Base-by-base conservation (phyloP, 2,113 vertebrate genomes). In the Macrotus californicus region DNA sequence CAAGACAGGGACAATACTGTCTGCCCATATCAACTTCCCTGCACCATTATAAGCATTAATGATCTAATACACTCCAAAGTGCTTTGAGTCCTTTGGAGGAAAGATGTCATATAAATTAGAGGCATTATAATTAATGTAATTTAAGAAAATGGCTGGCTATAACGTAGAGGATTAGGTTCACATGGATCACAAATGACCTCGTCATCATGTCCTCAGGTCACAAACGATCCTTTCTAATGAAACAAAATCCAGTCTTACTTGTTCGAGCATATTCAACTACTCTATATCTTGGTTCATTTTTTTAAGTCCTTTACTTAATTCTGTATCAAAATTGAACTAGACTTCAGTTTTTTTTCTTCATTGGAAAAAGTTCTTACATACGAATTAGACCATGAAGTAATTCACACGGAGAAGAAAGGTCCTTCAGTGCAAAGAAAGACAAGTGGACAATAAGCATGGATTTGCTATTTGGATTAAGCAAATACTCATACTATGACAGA, bases 71-170 rank as follows among this genome's bases (percentile, higher is more conserved):
- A 88, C 79, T 91, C 88, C 86, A 86, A 89, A 61, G 73, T 90
- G 95, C 77, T 96, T 31, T 66, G 56, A 88, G 88, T 95, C 73
- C 85, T 88, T 90, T 92, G 85, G 79, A 95, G 21, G 70, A 95
- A 94, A 92, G 48, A 89, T 86, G 88, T 88, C 91, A 91, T 91
- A 95, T 96, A 93, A 97, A 94, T 97, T 94, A 95, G 59, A 94
- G 56, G 56, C 73, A 93, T 85, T 56, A 90, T 95, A 96, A 96
- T 96, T 94, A 95, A 97, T 82, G 88, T 94, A 96, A 96, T 88
- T 93, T 91, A 92, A 93, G 85, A 88, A 97, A 96, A 96, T 80
- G 43, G 66, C 94, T 89, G 41, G 76, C 61, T 61, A 82, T 92
- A 92, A 73, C 85, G 85, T 46, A 79, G 72, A 94, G 54, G 77